A percentile compares a stretch with the other conserved stretches of the same genome.
phyloP scores from a whole-genome alignment of 2,113 vertebrate species.

The Chaenocephalus aceratus region DNA sequence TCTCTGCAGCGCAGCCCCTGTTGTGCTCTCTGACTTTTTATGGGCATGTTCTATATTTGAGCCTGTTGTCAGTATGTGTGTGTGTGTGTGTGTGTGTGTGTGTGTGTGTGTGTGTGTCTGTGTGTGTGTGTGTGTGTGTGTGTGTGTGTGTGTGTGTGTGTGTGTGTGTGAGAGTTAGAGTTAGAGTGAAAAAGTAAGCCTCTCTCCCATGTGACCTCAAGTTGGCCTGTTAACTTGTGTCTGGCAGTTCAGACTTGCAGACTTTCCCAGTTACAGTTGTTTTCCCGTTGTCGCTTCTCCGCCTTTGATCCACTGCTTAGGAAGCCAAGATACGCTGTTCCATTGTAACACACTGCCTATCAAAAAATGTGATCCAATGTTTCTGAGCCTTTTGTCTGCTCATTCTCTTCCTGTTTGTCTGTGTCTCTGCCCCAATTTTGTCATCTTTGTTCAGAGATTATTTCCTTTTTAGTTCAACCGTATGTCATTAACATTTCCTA shows the following conservation, averaged over 20 bases:
- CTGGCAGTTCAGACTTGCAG: constrained; percentile 13
- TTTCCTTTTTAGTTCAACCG: not conserved
- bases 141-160: not conserved
- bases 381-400: constrained; percentile 38
- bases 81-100: not conserved
- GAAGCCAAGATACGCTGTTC: constrained; percentile 43
- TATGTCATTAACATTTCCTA: not conserved
- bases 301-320: constrained; percentile 55
- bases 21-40: constrained; percentile 96
- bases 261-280: constrained; percentile 22
- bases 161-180: constrained; percentile 9
- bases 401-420: constrained; percentile 6
- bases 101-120: not conserved
- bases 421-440: constrained; percentile 7
- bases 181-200: constrained; percentile 33
- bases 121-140: constrained; percentile 3
- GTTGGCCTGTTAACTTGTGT: constrained; percentile 46
- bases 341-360: constrained; percentile 41
- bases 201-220: constrained; percentile 57
- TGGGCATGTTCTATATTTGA: constrained; percentile 99
- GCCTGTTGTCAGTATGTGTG: constrained; percentile 59
- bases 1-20: constrained; percentile 73
- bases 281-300: constrained; percentile 15
- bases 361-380: constrained; percentile 45
- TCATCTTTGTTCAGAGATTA: not conserved